Conservation (phyloP, 2,797 vertebrate species). For the Channa striata region DNA sequence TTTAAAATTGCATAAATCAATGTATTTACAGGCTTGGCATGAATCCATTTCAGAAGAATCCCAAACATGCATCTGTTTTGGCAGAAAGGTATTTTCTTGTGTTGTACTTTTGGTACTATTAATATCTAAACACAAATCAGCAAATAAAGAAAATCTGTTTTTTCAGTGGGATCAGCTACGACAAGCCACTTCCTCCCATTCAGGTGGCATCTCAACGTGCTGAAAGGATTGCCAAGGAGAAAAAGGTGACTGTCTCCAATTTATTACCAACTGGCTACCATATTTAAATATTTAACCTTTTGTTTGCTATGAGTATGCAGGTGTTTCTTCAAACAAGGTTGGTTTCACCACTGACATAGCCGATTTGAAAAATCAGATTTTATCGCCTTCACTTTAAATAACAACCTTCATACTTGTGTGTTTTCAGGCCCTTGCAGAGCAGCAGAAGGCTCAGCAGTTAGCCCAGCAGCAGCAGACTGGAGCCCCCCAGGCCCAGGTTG, state of each 20-base stretch:
- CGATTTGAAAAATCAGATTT: neutral
- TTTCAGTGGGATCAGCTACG: constrained; percentile 92
- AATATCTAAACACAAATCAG: neutral
- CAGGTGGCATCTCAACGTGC: constrained; percentile 94
- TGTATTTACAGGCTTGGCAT: constrained; percentile 88
- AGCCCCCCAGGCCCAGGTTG: constrained; percentile 81
- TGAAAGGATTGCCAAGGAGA: constrained; percentile 95
- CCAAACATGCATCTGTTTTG: constrained; percentile 93
- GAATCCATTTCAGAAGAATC: constrained; percentile 98
- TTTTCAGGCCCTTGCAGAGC: constrained; percentile 90
- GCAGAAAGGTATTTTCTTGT: constrained; percentile 87
- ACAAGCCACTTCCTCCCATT: constrained; percentile 93
- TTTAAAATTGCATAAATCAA: constrained; percentile 14
- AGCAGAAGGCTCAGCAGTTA: constrained; percentile 92
- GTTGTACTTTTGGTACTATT: neutral
- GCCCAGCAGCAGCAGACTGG: constrained; percentile 84
- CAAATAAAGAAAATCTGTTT: constrained; percentile 1
- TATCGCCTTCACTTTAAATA: neutral
- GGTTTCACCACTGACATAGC: constrained; percentile 1
- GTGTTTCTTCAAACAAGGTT: constrained; percentile 3
- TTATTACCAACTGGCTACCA: neutral
- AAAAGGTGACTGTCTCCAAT: constrained; percentile 86
- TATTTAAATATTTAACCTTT: constrained; percentile 2
- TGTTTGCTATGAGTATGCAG: neutral
- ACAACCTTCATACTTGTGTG: constrained; percentile 26